phyloP scores from a whole-genome alignment of 1,140 invertebrate species.

The Colletes latitarsis region DNA sequence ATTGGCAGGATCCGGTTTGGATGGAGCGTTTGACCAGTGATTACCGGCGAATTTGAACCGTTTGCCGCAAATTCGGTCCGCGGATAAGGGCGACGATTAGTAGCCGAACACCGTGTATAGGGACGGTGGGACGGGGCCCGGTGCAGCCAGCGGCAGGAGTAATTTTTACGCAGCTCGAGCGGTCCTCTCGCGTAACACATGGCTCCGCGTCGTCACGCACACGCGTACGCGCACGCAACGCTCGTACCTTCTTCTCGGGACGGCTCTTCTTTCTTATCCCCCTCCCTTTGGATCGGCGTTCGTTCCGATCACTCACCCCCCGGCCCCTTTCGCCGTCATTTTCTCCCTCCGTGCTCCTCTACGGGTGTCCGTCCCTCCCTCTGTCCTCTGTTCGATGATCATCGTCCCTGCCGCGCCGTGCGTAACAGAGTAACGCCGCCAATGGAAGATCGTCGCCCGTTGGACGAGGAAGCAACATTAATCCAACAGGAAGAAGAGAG shows the following conservation, averaged over 20 bases:
- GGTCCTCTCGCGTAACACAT: constrained; percentile 61
- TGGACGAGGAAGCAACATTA: constrained; percentile 53
- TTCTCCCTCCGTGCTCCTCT: neutral
- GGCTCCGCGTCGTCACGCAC: constrained; percentile 40
- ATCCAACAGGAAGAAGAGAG: constrained; percentile 56
- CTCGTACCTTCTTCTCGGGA: constrained; percentile 39
- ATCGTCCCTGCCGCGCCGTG: constrained; percentile 36
- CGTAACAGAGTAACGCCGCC: constrained; percentile 54
- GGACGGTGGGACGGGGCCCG: constrained; percentile 18
- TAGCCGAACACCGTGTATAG: too few relatives aligned
- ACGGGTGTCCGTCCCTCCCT: neutral
- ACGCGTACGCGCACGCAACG: neutral
- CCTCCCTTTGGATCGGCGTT: neutral
- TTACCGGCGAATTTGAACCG: too few relatives aligned
- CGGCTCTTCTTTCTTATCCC: constrained; percentile 36
- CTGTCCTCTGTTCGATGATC: constrained; percentile 36
- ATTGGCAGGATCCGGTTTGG: too few relatives aligned
- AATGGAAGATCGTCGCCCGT: constrained; percentile 57
- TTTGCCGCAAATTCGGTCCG: too few relatives aligned
- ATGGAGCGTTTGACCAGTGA: too few relatives aligned
- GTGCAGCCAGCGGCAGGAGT: constrained; percentile 20
- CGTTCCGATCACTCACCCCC: neutral
- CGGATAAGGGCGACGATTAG: too few relatives aligned
- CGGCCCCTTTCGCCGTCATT: neutral
- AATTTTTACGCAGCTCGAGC: constrained; percentile 41